Conservation (phyloP, 2,888 invertebrate genomes). For the Rhingia rostrata region DNA sequence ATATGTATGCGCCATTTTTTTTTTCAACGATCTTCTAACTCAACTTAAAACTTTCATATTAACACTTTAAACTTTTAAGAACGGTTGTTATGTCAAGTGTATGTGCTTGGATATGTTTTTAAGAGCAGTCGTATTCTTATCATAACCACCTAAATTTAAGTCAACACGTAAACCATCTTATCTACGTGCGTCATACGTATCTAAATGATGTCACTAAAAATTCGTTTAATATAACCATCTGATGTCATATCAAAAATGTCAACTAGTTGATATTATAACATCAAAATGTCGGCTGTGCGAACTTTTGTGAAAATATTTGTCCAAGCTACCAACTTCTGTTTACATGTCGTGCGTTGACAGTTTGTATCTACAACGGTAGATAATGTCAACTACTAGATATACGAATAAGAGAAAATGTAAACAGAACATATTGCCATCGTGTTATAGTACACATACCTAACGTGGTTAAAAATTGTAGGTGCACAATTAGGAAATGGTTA, state of each 20-base stretch:
- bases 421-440: neutral
- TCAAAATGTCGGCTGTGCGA: neutral
- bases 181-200: conserved; percentile 58
- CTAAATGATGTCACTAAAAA: conserved; percentile 49
- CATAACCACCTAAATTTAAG: neutral
- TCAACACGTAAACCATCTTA: conserved; percentile 14
- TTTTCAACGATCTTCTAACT: too few relatives aligned
- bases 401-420: conserved; percentile 5
- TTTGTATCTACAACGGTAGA: neutral
- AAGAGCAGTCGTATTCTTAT: neutral
- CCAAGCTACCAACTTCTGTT: conserved; percentile 8
- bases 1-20: too few relatives aligned
- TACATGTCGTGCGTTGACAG: conserved; percentile 11
- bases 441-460: too few relatives aligned
- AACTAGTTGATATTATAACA: conserved; percentile 13
- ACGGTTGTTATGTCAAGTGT: too few relatives aligned
- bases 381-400: neutral
- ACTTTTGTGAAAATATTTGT: conserved; percentile 37
- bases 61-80: too few relatives aligned
- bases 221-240: conserved; percentile 12
- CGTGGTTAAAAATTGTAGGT: too few relatives aligned
- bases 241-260: conserved; percentile 56
- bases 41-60: too few relatives aligned
- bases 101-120: too few relatives aligned
- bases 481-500: neutral